phyloP scores from a whole-genome alignment of 2,888 invertebrate genomes.

The Norana najaformis region DNA sequence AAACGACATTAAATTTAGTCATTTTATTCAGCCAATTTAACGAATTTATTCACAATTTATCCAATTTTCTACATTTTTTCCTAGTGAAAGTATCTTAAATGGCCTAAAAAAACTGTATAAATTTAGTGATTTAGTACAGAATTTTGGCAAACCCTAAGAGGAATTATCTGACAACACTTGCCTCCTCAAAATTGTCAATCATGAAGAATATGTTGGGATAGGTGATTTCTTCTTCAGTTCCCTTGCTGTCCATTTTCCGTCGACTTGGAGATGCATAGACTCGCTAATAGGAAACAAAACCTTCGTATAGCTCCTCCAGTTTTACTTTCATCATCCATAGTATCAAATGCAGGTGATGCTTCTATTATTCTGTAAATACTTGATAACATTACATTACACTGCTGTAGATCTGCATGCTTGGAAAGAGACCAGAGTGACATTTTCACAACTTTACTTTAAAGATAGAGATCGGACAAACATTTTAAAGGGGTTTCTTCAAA shows the following conservation, averaged over 20 bases:
- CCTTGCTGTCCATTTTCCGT: conserved; percentile 95
- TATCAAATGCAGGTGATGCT: neutral
- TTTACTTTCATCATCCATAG: neutral
- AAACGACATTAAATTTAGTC: too few species aligned
- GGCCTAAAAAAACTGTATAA: neutral
- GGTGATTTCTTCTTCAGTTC: conserved; percentile 95
- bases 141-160: conserved; percentile 30
- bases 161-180: conserved; percentile 54
- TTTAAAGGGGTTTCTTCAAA: too few species aligned
- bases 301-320: too few species aligned
- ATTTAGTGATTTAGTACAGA: neutral
- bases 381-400: neutral
- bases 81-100: neutral
- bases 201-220: conserved; percentile 99
- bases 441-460: too few species aligned
- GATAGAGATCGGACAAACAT: too few species aligned
- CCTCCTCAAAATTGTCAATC: conserved; percentile 98
- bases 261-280: conserved; percentile 97
- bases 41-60: too few species aligned
- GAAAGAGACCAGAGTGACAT: too few species aligned
- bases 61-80: neutral
- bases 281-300: conserved; percentile 63
- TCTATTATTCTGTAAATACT: neutral
- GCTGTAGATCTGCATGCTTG: too few species aligned
- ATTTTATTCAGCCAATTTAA: too few species aligned